Percentiles rank a stretch among this genome's conserved stretches.
These are phyloP conservation scores for Eremophila alpestris DNA, from an alignment of 2,797 vertebrate genomes.

Conservation along the genomic window DNA sequence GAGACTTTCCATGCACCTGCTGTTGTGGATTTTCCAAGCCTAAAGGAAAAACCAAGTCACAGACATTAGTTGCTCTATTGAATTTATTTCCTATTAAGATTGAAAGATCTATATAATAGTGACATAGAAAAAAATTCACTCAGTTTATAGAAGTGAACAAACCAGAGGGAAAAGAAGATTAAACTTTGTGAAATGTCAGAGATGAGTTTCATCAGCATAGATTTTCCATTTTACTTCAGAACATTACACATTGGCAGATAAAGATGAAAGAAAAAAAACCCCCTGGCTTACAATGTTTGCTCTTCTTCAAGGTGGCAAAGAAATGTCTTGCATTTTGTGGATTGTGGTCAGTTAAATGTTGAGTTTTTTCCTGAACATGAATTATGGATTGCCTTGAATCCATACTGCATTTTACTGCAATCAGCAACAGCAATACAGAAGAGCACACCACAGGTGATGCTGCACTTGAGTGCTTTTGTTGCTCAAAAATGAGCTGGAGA, in stretches of 20 bases:
- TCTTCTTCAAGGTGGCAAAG: neutral
- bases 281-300: neutral
- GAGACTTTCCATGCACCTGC: neutral
- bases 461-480: neutral
- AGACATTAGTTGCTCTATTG: constrained; percentile 16
- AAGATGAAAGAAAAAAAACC: neutral
- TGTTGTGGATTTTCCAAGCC: constrained; percentile 6
- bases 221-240: constrained; percentile 3
- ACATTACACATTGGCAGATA: neutral
- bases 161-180: neutral
- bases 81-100: constrained; percentile 50
- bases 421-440: neutral
- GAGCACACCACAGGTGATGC: neutral
- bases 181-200: neutral
- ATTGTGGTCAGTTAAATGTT: neutral
- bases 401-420: neutral
- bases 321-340: neutral
- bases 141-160: neutral
- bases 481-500: neutral
- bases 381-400: neutral
- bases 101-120: constrained; percentile 41
- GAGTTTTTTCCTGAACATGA: neutral
- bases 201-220: neutral
- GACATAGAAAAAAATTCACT: neutral
- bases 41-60: constrained; percentile 6